Percentiles rank a stretch among this genome's conserved stretches.
Conservation (phyloP, 2,113 vertebrate species). For the Okapia johnstoni region DNA sequence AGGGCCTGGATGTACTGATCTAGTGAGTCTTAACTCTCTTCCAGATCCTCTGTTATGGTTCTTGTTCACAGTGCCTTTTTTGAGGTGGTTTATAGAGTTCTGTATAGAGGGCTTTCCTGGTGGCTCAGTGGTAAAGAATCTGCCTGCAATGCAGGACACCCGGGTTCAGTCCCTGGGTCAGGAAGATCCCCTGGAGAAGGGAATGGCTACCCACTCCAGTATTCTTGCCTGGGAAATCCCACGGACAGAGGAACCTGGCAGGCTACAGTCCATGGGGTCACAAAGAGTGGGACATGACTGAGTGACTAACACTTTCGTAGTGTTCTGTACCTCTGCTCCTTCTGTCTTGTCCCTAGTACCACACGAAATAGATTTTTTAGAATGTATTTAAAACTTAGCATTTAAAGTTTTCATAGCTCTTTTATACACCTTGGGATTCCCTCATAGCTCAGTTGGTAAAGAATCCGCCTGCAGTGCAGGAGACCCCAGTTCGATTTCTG, state of each 20-base stretch:
- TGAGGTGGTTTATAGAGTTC: neutral
- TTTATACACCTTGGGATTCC: neutral
- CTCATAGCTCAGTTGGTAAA: neutral
- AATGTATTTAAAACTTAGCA: neutral
- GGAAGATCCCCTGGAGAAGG: neutral
- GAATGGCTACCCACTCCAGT: neutral
- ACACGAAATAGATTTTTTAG: neutral
- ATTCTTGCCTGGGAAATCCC: neutral
- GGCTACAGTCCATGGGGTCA: neutral
- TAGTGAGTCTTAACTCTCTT: neutral
- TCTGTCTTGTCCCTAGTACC: neutral
- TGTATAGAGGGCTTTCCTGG: neutral
- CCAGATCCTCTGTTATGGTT: neutral
- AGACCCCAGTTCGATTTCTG: neutral
- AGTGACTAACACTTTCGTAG: neutral
- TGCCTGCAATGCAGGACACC: neutral
- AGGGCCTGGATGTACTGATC: neutral
- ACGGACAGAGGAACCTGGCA: neutral
- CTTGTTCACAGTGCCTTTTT: neutral
- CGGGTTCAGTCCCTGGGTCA: neutral
- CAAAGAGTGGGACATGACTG: neutral
- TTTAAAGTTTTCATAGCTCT: slow-evolving; percentile 1
- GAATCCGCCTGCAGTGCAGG: neutral
- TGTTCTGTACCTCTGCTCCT: neutral
- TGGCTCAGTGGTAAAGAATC: neutral